phyloP scores from a whole-genome alignment of 2,113 vertebrate genomes.

The Sylvietta virens region DNA sequence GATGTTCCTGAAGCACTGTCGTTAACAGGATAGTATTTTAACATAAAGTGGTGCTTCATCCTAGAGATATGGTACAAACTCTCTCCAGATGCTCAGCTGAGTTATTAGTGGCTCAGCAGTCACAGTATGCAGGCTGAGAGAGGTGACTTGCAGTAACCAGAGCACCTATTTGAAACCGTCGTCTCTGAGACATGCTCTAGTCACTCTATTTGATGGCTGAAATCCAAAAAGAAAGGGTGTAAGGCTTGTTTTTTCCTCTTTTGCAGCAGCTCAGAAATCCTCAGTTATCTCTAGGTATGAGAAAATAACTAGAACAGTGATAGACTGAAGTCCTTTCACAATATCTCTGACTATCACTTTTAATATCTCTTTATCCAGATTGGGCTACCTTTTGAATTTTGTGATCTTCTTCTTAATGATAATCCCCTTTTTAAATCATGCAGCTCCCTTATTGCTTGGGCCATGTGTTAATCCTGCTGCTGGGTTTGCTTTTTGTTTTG shows the following conservation, averaged over 20 bases:
- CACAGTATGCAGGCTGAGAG: neutral
- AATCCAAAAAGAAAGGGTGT: fast-evolving
- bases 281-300: neutral
- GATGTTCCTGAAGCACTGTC: neutral
- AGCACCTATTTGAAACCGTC: neutral
- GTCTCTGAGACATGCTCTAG: neutral
- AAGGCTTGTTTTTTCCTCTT: neutral
- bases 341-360: neutral
- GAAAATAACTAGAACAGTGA: neutral
- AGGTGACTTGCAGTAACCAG: neutral
- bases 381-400: neutral
- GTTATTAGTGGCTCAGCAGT: neutral
- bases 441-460: neutral
- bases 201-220: neutral
- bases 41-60: neutral
- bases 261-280: neutral
- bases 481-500: constrained; percentile 16
- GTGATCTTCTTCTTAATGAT: neutral
- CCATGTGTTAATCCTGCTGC: neutral
- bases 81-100: neutral
- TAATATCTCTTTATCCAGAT: neutral
- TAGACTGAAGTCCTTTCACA: neutral
- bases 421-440: neutral
- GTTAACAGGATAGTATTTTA: neutral
- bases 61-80: neutral